Conservation (phyloP, 2,888 invertebrate genomes). For the Noctua janthina region DNA sequence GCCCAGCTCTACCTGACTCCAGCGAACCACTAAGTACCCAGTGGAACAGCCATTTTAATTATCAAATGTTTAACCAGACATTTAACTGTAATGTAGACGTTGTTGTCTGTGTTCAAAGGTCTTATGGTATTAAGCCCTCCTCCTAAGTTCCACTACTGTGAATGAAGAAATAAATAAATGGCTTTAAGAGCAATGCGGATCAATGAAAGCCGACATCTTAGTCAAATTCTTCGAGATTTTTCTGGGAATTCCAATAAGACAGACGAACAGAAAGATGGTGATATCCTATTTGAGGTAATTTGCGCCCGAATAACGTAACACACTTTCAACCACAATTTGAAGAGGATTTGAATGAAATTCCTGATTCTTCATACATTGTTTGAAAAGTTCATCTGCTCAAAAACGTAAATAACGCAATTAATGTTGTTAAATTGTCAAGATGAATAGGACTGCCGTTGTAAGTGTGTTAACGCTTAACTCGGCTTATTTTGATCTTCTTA, state of each 20-base stretch:
- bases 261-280: too few species aligned
- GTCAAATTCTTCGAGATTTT: neutral
- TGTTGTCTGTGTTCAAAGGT: neutral
- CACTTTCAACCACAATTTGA: neutral
- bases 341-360: neutral
- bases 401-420: neutral
- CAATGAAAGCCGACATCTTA: neutral
- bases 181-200: neutral
- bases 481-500: neutral
- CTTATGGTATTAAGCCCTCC: neutral
- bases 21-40: conserved; percentile 5
- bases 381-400: neutral
- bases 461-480: neutral
- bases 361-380: neutral
- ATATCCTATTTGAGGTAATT: neutral
- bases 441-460: neutral
- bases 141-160: neutral
- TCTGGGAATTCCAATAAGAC: too few species aligned
- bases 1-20: conserved; percentile 28
- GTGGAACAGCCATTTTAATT: neutral
- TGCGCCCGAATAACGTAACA: neutral
- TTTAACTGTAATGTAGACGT: neutral
- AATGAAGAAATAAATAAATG: neutral
- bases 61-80: neutral
- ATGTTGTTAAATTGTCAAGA: neutral